A percentile compares a stretch with the other conserved stretches of the same genome.
Evolutionary conservation across 2,888 invertebrate genomes (phyloP).

Genomic region (Pyralis farinalis): DNA sequence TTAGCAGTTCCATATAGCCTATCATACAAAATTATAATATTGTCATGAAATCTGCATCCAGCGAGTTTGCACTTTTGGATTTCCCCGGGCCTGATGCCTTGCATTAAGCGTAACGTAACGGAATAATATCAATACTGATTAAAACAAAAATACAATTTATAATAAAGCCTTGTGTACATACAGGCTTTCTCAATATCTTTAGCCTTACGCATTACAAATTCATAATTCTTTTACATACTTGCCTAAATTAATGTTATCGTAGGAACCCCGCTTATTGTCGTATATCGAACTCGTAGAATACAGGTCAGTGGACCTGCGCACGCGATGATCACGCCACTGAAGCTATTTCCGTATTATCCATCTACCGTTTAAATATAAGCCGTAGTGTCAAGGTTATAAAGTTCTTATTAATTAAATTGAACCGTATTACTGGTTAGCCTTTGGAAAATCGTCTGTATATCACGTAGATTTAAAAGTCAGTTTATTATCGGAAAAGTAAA

Average conservation of each 20-base stretch:
- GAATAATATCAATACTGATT: too few relatives aligned
- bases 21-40: too few relatives aligned
- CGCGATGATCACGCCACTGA: conserved; percentile 66
- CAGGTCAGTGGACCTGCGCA: conserved; percentile 63
- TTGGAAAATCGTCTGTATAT: conserved; percentile 4
- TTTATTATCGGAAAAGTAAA: not conserved
- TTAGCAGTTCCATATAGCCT: too few relatives aligned
- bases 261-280: not conserved
- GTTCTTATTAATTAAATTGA: conserved; percentile 5
- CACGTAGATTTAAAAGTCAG: conserved; percentile 12
- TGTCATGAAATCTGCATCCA: too few relatives aligned
- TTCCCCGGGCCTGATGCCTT: too few relatives aligned
- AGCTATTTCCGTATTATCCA: conserved; percentile 39
- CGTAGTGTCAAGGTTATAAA: conserved; percentile 31
- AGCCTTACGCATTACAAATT: too few relatives aligned
- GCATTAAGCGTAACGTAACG: too few relatives aligned
- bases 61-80: too few relatives aligned
- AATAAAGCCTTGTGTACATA: too few relatives aligned
- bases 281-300: conserved; percentile 26
- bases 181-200: too few relatives aligned
- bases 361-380: conserved; percentile 26
- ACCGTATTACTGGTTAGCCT: not conserved
- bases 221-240: too few relatives aligned
- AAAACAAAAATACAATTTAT: too few relatives aligned
- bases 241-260: not conserved